Base-by-base conservation (phyloP, 2,888 invertebrate genomes). In the Neria commutata region DNA sequence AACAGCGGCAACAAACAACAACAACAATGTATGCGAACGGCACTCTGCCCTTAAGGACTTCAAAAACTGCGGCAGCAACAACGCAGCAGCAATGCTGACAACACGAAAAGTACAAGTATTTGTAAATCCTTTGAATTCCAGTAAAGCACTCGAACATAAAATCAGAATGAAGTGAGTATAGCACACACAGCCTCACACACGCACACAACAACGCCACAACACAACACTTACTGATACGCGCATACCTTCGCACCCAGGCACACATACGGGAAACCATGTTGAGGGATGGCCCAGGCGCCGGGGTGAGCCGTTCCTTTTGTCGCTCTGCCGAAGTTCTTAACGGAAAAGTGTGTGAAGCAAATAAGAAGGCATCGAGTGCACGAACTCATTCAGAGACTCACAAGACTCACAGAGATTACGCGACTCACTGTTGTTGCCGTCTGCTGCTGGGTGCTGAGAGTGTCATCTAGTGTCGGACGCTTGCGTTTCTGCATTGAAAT, bases 101-200 rank as follows among this genome's bases (percentile, higher is more conserved):
- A 69, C 63, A 66, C 50, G 25, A 10, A 17, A 47, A 70, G 65
- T 61, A 68, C 62, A 71, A 70, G 74, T 69, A 68, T 73, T 70
- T 74, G 75, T 67, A 74, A 69, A 70, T 70, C 71, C 66, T 70
- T 76, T 68, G 70, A 75, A 74, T 75, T 72, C 71, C 72, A 70
- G 54, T 67, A 60, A 62, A 73, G 70, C 68, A 65, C 65, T 67
- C 55, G 70, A 71, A 37, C 59, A 52, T 40, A 52, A 40, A 37
- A 52, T 37, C 40, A 25, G 37, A 37, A 21, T 23, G 24, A 40
- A 14, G 37, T 40, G 33, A 45, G 23, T 25, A 24, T 10, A 14
- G 24, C 10, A 47, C 33, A 50, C 34, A 50, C 29, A 19, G 5
- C 10, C 11, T 21, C 4, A 58, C 52, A n/a, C n/a, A 61, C 45